phyloP scores from a whole-genome alignment of 1,140 invertebrate genomes.

The Lamellibrachia luymesi region DNA sequence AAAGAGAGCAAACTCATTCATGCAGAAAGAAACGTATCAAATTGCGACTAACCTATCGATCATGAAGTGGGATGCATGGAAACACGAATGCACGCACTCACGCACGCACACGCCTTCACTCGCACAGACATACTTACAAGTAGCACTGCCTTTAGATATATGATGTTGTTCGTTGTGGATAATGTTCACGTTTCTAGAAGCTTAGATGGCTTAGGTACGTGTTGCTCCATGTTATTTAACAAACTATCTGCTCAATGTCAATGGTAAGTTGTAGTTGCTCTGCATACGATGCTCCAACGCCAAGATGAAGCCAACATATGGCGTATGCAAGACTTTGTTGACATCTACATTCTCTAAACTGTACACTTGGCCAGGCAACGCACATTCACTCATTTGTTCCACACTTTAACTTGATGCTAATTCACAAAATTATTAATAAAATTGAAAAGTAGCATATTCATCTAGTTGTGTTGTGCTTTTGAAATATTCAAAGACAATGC shows the following conservation, averaged over 20 bases:
- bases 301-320: neutral
- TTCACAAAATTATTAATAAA: constrained; percentile 1
- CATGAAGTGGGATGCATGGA: neutral
- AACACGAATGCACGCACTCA: neutral
- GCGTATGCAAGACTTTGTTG: neutral
- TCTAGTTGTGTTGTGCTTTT: neutral
- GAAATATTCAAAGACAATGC: neutral
- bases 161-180: neutral
- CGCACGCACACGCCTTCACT: no score
- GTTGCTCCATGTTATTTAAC: no score
- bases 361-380: neutral
- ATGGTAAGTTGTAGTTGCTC: neutral
- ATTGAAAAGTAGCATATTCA: neutral
- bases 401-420: neutral
- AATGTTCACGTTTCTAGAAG: neutral
- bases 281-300: neutral
- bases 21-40: neutral
- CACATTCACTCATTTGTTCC: neutral
- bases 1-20: neutral
- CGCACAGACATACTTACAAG: neutral
- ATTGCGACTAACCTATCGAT: neutral
- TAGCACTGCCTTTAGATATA: neutral
- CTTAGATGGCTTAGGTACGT: neutral
- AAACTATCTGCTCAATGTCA: no score
- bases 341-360: neutral